These are phyloP conservation scores for Torymus tubicola DNA, from an alignment of 2,888 invertebrate genomes.

Conservation along the genomic window DNA sequence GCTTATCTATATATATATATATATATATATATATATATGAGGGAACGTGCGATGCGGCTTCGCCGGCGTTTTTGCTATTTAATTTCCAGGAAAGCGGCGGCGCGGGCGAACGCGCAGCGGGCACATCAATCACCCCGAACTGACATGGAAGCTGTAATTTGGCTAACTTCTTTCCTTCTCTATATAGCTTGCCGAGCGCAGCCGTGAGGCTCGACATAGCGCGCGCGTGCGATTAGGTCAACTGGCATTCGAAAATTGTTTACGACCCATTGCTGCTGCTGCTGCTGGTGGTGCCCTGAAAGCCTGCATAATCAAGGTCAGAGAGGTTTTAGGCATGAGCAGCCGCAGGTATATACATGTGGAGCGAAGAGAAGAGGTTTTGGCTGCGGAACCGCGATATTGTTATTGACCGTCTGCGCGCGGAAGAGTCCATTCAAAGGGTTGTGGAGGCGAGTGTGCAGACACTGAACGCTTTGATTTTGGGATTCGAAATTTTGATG, in stretches of 20 bases:
- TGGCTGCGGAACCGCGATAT: too few species aligned
- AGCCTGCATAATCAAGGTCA: constrained; percentile 62
- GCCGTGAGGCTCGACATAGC: constrained; percentile 3
- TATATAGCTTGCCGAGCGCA: constrained; percentile 9
- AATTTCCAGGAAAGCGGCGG: constrained; percentile 73
- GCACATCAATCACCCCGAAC: constrained; percentile 73
- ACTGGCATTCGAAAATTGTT: constrained; percentile 65
- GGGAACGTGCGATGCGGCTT: background rate
- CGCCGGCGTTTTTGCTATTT: constrained; percentile 64
- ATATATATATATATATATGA: background rate
- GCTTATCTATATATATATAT: too few species aligned
- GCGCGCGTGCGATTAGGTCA: constrained; percentile 60
- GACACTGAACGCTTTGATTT: too few species aligned
- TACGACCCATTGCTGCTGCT: constrained; percentile 62
- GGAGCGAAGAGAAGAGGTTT: background rate
- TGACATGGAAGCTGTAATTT: constrained; percentile 76
- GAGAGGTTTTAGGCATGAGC: constrained; percentile 1
- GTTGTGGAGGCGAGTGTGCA: too few species aligned
- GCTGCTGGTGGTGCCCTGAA: constrained; percentile 35
- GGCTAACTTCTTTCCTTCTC: constrained; percentile 67
- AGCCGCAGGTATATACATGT: constrained; percentile 24
- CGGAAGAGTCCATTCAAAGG: too few species aligned
- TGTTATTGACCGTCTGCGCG: too few species aligned
- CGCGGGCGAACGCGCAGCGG: constrained; percentile 43
- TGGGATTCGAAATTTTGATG: too few species aligned